Conservation (phyloP, 2,113 vertebrate genomes). For the Pionites leucogaster region DNA sequence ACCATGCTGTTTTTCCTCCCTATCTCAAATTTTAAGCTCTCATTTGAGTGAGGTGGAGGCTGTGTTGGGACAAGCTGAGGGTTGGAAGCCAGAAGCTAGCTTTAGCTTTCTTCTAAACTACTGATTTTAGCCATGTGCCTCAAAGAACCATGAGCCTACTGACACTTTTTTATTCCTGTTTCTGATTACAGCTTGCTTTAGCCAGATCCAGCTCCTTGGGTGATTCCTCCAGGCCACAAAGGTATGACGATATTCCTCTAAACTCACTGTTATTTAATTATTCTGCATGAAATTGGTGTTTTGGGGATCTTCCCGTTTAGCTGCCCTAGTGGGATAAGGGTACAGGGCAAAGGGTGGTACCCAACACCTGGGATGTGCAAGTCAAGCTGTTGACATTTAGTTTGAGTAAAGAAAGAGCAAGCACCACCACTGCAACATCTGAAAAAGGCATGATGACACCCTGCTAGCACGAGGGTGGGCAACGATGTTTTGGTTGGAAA, state of each 20-base stretch:
- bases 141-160: neutral
- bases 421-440: rapidly evolving
- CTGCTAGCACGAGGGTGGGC: neutral
- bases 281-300: rapidly evolving
- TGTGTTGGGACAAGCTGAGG: rapidly evolving
- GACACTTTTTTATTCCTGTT: neutral
- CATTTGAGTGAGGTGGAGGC: neutral
- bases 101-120: neutral
- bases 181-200: conserved; percentile 70
- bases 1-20: neutral
- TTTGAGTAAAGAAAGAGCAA: neutral
- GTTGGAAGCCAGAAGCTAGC: neutral
- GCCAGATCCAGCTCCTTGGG: conserved; percentile 71
- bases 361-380: rapidly evolving
- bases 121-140: neutral
- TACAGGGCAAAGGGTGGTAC: rapidly evolving
- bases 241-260: conserved; percentile 46
- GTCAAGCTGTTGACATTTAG: neutral
- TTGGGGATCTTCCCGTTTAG: rapidly evolving
- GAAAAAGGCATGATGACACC: rapidly evolving
- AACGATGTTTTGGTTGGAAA: rapidly evolving
- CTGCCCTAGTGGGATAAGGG: rapidly evolving
- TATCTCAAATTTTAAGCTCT: neutral
- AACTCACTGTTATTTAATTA: neutral
- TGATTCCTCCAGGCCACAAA: conserved; percentile 69